phyloP scores from a whole-genome alignment of 1,140 invertebrate species.

The Zaprionus ghesquierei region DNA sequence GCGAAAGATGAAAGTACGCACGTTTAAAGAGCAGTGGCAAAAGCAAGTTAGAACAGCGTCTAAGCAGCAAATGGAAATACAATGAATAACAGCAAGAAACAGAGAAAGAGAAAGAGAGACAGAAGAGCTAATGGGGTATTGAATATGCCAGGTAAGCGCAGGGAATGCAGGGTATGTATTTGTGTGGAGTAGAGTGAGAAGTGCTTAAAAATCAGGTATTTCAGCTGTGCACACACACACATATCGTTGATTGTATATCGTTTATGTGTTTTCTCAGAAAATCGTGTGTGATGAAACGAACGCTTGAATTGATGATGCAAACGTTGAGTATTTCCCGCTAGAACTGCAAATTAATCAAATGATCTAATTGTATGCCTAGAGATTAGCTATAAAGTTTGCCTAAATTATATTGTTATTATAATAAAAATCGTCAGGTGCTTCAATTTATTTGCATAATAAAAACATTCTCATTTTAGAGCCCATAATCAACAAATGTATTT shows the following conservation, averaged over 20 bases:
- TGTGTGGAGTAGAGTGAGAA: not conserved
- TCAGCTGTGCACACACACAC: not conserved
- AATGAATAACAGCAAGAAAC: constrained; percentile 9
- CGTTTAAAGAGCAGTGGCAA: constrained; percentile 1
- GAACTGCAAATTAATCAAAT: not conserved
- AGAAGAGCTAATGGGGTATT: constrained; percentile 7
- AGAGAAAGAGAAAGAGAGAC: not conserved
- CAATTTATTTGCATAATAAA: not conserved
- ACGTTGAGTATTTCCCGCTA: not conserved
- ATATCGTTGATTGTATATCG: too few relatives aligned
- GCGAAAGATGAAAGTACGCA: constrained; percentile 7
- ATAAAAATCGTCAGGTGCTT: not conserved
- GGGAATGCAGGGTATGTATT: not conserved
- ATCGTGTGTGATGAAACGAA: not conserved
- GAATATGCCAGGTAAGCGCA: constrained; percentile 8
- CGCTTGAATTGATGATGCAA: not conserved
- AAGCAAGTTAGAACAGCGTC: constrained; percentile 13
- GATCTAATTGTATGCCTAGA: too few relatives aligned
- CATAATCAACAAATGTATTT: not conserved
- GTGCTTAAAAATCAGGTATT: not conserved
- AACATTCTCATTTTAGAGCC: not conserved
- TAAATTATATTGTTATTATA: too few relatives aligned
- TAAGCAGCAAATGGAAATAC: not conserved
- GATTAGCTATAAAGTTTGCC: too few relatives aligned
- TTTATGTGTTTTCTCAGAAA: not conserved